These are phyloP conservation scores for Megalops atlanticus DNA, from an alignment of 2,113 vertebrate species.

Conservation along the genomic window DNA sequence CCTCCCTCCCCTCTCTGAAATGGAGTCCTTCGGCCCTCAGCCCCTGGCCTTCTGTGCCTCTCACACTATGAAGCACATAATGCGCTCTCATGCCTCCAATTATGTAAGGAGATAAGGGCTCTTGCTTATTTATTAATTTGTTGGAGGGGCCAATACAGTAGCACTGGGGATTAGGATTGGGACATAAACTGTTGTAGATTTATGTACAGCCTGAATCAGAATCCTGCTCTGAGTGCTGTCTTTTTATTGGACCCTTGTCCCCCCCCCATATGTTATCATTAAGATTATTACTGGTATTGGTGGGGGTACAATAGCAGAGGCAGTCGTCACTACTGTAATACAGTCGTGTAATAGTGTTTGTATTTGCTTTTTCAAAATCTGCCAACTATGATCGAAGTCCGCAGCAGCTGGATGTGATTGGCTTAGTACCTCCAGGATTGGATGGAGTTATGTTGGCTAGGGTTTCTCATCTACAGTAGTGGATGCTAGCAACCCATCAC, in stretches of 20 bases:
- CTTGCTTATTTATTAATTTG: constrained; percentile 16
- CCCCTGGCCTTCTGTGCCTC: constrained; percentile 18
- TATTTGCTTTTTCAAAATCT: too few relatives aligned
- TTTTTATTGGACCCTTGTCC: not conserved
- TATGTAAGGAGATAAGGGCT: constrained; percentile 32
- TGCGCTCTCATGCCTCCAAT: constrained; percentile 27
- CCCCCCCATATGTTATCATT: too few relatives aligned
- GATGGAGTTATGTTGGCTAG: too few relatives aligned
- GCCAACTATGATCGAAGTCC: too few relatives aligned
- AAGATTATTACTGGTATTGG: too few relatives aligned
- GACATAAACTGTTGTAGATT: not conserved
- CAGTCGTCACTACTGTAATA: too few relatives aligned
- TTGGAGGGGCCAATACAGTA: not conserved
- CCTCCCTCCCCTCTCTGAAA: not conserved
- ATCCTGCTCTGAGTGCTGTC: not conserved
- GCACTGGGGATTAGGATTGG: not conserved
- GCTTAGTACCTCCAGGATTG: too few relatives aligned
- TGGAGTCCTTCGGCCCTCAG: not conserved
- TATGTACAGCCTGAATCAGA: not conserved
- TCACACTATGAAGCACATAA: constrained; percentile 22
- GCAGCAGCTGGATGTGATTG: too few relatives aligned
- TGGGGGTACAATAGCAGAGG: too few relatives aligned
- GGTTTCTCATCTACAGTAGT: too few relatives aligned
- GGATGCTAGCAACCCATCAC: too few relatives aligned
- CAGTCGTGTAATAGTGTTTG: too few relatives aligned